Percentiles rank a stretch among this genome's conserved stretches.
These are phyloP conservation scores for Lacerta bilineata DNA, from an alignment of 2,797 vertebrate genomes.

Conservation along the genomic window DNA sequence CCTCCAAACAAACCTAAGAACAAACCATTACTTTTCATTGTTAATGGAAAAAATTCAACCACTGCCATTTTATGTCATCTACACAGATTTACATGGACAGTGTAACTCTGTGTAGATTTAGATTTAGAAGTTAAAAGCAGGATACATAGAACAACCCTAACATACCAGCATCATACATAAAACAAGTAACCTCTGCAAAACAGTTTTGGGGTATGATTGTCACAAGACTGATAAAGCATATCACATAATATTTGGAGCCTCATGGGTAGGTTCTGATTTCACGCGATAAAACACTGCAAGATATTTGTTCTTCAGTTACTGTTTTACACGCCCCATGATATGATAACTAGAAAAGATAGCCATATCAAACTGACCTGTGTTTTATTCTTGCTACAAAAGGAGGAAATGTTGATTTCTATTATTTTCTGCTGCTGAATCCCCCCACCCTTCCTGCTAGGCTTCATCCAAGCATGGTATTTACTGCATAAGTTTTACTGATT, in stretches of 20 bases:
- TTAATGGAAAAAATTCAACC: not conserved
- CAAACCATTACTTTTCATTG: too few relatives aligned
- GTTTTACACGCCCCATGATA: not conserved
- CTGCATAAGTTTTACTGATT: too few relatives aligned
- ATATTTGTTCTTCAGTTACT: not conserved
- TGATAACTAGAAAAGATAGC: not conserved
- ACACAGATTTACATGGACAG: not conserved
- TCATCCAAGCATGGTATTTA: too few relatives aligned
- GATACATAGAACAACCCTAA: not conserved
- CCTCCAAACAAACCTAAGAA: too few relatives aligned
- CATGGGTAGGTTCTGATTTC: not conserved
- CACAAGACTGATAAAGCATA: not conserved
- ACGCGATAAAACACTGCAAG: not conserved
- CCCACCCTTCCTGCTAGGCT: accelerated
- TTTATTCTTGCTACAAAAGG: not conserved
- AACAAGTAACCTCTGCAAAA: not conserved
- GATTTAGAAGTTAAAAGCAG: not conserved
- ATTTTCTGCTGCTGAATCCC: not conserved
- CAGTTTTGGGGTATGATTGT: not conserved
- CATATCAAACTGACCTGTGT: not conserved
- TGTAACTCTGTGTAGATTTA: too few relatives aligned
- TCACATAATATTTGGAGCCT: not conserved
- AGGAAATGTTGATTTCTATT: too few relatives aligned
- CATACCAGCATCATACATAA: not conserved
- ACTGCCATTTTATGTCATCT: not conserved